Evolutionary conservation across 2,888 invertebrate genomes (phyloP), one percentile per base, ranked within the genome.

Genomic region (Acrobasis consociella): DNA sequence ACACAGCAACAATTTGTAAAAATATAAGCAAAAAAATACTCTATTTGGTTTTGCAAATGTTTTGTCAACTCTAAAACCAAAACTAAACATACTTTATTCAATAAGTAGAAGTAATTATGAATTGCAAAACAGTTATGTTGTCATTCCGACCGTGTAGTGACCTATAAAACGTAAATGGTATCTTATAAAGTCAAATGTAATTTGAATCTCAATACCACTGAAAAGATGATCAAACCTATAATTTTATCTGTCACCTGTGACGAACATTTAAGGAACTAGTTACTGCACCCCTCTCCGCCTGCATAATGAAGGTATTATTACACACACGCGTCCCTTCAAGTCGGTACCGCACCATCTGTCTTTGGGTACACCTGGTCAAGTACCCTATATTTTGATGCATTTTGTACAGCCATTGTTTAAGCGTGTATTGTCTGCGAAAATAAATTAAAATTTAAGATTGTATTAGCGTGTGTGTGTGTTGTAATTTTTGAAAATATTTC

Each of bases 261-360:
- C 42, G 10, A 38, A 39, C 16, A 39, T 58, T 39, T 51, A 16
- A 58, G 15, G 50, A 53, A 55, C 55, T 52, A 39, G 50, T 58
- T 62, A 51, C 39, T 8, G 49, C 50, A 60, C 42, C 70, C 67
- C 72, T 67, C 67, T 69, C 61, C 61, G 52, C 62, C 62, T 58
- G 69, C 70, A 72, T 71, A 70, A 69, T 67, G 65, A 65, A 63
- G 65, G 68, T 70, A 69, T 70, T 69, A 67, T 70, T 72, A 71
- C 67, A 49, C 50, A 60, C 64, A 64, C 67, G 59, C 67, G 67
- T 71, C 68, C 72, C 68, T 69, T 68, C 46, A 55, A 62, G 22
- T 55, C 67, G 68, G 72, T 77, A 76, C 75, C 73, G 68, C 75
- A 75, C 72, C 80, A 80, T 80, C 80, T 80, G 80, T 77, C 77